Evolutionary conservation across 2,797 vertebrate species (phyloP).

Genomic region (Synanceia verrucosa): DNA sequence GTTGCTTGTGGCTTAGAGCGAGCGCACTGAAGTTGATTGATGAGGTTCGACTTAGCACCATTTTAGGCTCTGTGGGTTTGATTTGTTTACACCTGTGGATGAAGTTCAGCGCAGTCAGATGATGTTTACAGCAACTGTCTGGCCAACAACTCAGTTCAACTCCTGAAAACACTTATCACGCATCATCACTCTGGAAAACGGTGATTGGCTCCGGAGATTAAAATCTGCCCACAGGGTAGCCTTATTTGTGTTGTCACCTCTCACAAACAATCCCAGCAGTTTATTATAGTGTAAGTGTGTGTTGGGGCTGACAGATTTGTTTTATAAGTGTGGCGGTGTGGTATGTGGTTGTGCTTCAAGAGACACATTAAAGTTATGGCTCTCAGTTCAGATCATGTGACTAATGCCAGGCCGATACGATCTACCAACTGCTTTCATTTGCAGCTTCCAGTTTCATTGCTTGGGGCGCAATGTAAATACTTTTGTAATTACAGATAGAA

Average conservation of each 20-base stretch:
- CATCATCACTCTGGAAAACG: slow-evolving; percentile 21
- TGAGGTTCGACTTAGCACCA: slow-evolving; percentile 45
- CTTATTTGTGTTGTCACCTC: slow-evolving; percentile 42
- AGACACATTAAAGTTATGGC: slow-evolving; percentile 42
- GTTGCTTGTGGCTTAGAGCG: slow-evolving; percentile 56
- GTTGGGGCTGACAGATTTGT: slow-evolving; percentile 56
- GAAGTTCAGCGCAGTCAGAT: slow-evolving; percentile 21
- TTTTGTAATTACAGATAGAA: slow-evolving; percentile 31
- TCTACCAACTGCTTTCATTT: slow-evolving; percentile 2
- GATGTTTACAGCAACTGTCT: slow-evolving; percentile 33
- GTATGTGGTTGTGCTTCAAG: slow-evolving; percentile 52
- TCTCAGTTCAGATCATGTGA: slow-evolving; percentile 43
- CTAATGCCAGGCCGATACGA: slow-evolving; percentile 32
- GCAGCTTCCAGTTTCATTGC: slow-evolving; percentile 26
- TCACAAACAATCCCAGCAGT: slow-evolving; percentile 28
- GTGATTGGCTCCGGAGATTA: slow-evolving; percentile 46
- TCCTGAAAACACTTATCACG: slow-evolving; percentile 19
- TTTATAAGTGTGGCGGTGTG: slow-evolving; percentile 42
- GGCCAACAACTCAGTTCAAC: slow-evolving; percentile 22
- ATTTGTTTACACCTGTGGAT: slow-evolving; percentile 64
- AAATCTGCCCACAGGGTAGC: slow-evolving; percentile 17
- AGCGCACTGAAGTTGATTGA: slow-evolving; percentile 64
- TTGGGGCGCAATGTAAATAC: slow-evolving; percentile 13
- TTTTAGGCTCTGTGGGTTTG: slow-evolving; percentile 30
- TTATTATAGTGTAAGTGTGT: slow-evolving; percentile 36